Conservation (phyloP, 2,113 vertebrate species). For the Rhinolophus sinicus region DNA sequence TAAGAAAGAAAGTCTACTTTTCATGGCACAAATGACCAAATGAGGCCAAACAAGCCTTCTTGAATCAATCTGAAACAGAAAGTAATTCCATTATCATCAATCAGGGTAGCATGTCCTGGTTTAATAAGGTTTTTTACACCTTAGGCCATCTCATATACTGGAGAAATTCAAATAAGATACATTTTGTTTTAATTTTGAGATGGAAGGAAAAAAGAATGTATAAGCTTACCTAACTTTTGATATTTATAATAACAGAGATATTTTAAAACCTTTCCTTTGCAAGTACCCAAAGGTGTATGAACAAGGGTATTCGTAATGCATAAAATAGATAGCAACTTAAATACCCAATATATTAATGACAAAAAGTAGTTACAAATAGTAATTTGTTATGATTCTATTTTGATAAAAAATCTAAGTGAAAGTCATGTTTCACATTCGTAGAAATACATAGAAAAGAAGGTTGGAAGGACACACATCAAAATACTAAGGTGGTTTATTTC, state of each 20-base stretch:
- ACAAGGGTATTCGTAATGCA: not conserved
- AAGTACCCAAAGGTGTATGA: not conserved
- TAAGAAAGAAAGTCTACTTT: constrained; percentile 50
- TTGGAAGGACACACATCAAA: constrained; percentile 29
- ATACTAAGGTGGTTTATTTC: constrained; percentile 33
- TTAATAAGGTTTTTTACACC: constrained; percentile 46
- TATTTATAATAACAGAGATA: not conserved
- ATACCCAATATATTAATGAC: not conserved
- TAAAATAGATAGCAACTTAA: constrained; percentile 10
- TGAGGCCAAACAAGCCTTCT: constrained; percentile 53
- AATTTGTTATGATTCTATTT: not conserved
- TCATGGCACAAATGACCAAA: constrained; percentile 58
- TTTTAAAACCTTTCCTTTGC: constrained; percentile 33
- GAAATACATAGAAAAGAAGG: not conserved
- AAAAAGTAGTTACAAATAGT: not conserved
- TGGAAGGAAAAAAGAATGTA: not conserved
- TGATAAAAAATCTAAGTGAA: constrained; percentile 45
- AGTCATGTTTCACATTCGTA: constrained; percentile 11
- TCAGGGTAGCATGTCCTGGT: not conserved
- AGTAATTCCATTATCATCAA: constrained; percentile 60
- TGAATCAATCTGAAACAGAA: constrained; percentile 66
- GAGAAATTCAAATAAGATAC: constrained; percentile 33
- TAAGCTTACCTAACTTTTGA: constrained; percentile 2
- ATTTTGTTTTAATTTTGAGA: not conserved
- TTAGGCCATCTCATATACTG: constrained; percentile 1